Conservation (phyloP, 1,140 invertebrate species). For the Zaprionus tsacasi region DNA sequence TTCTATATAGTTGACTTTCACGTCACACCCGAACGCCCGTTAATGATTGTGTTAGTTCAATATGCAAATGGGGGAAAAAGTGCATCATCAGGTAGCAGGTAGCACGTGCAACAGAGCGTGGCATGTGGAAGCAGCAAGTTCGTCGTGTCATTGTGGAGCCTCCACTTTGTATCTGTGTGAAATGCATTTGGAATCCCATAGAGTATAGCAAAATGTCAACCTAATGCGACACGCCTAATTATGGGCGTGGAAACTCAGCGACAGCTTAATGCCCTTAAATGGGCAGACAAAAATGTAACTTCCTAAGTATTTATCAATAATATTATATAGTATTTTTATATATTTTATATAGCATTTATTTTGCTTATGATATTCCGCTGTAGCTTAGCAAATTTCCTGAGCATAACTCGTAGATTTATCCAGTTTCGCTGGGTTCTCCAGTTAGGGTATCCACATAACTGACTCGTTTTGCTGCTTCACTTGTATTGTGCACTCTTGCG, state of each 20-base stretch:
- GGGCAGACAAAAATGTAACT: no score
- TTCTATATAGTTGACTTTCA: background rate
- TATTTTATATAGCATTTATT: background rate
- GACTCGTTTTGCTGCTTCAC: conserved; percentile 32
- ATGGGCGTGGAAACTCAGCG: background rate
- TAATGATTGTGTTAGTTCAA: conserved; percentile 16
- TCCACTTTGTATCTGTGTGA: conserved; percentile 4
- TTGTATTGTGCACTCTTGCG: conserved; percentile 58
- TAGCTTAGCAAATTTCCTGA: background rate
- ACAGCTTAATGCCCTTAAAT: background rate
- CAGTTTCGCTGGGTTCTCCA: background rate
- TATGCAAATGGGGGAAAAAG: conserved; percentile 38
- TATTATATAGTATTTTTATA: background rate
- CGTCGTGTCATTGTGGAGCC: conserved; percentile 47
- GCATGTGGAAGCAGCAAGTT: conserved; percentile 43
- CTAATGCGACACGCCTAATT: conserved; percentile 30
- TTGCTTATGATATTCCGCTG: no score
- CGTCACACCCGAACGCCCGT: background rate
- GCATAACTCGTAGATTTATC: background rate
- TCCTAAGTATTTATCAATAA: background rate
- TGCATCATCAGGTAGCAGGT: conserved; percentile 32
- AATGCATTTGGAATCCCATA: conserved; percentile 17
- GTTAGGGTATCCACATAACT: conserved; percentile 15
- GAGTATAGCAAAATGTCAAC: conserved; percentile 14
- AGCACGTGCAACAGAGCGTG: conserved; percentile 46